Base-by-base conservation (phyloP, 2,888 invertebrate species). In the Erannis defoliaria region DNA sequence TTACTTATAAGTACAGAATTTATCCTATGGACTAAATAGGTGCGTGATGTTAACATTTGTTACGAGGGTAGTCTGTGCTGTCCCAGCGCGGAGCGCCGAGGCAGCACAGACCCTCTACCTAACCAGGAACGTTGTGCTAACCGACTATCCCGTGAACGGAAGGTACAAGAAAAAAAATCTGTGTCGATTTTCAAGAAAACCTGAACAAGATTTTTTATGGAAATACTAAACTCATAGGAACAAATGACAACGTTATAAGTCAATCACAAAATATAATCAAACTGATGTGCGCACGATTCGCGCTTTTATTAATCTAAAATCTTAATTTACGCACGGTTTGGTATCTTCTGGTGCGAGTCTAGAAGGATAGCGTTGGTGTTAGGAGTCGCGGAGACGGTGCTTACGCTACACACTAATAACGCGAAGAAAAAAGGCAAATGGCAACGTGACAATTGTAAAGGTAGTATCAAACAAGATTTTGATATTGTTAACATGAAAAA, bases 1-100 rank as follows among this genome's bases (percentile, higher is more conserved):
- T 90, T 90, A 87, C 92, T 88, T 92, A 93, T 90, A 92, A 90
- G 90, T 91, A 92, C 91, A 85, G 88, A 85, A 85, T 82, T 84
- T 61, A 43, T 82, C 82, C 87, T 92, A 90, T 79, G 81, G 87
- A 89, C 88, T 90, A 90, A 88, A 78, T 81, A 88, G 85, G 89
- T 90, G 90, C 87, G 90, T 84, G 86, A 82, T 85, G 78, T 77
- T 71, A 72, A 81, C 73, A 80, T 77, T 76, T 78, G 74, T 64
- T 50, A 66, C 80, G 83, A 78, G 70, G 72, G 75, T 71, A 63
- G 76, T 75, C 72, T 73, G 68, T 71, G 68, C 71, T 65, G 66
- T 72, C 77, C 75, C 72, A 68, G 68, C 67, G 72, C 65, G 68
- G 12, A 12, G n/a, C 64, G 68, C 67, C 61, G 73, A 74, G 75